Base-by-base conservation (phyloP, 2,113 vertebrate genomes). In the Cariama cristata region DNA sequence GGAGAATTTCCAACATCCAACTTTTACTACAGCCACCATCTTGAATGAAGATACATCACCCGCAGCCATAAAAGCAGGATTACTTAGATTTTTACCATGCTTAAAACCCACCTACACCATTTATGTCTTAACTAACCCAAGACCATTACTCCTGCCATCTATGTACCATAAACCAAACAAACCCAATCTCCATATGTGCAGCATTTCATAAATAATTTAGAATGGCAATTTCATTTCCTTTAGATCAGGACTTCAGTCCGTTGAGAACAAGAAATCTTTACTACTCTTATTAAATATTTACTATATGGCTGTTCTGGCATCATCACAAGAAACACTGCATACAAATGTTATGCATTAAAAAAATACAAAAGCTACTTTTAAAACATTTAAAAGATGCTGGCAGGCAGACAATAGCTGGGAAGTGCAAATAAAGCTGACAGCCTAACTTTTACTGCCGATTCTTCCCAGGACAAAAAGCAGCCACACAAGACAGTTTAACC, bases 251-350 rank as follows among this genome's bases (percentile, higher is more conserved):
- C 32, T 80, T 86, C 30, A 88, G 76, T 24, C 60, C 0, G 1
- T 2, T 72, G 53, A 97, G 92, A 96, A 90, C 47, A 88, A 94
- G 71, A 93, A 93, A 95, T 91, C 91, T 94, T 96, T 94, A 96
- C 79, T 69, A 83, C 76, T 71, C 32, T 80, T 91, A 97, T 97
- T 93, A 98, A 98, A 95, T 96, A 98, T 98, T 98, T 96, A 98
- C 52, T 83, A 87, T 95, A 97, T 97, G 90, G 86, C 68, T 97
- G 69, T 77, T 86, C 64, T 96, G 95, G 95, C 94, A 82, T 38
- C 49, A 71, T 96, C 52, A 90, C 95, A 96, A 95, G 89, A 94
- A 66, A 71, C 35, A 68, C 81, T 21, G 76, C 79, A 95, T 90
- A 80, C 26, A 96, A 97, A 47, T 32, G 22, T 75, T 97, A 82